Evolutionary conservation across 2,888 invertebrate genomes (phyloP), one percentile per base, ranked within the genome.

Genomic region (Morpho achilles): DNA sequence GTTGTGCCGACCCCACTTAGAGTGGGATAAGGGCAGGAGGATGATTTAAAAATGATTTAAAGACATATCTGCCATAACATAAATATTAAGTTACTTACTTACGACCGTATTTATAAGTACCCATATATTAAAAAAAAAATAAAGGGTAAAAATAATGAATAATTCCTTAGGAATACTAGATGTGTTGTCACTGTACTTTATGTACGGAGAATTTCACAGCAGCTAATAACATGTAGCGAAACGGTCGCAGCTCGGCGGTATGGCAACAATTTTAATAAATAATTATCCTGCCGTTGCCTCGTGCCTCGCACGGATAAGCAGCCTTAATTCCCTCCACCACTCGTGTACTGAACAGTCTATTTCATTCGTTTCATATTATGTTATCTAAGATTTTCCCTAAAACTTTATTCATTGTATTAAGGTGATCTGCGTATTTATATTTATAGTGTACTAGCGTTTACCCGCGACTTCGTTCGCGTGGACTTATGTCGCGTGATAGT

Each of bases 221-320:
- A 75, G 72, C 73, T 68, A 67, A 69, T 70, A 71, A 67, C 69
- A 66, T 71, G 73, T 65, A 66, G 67, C 61, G 72, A 70, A 71
- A 67, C 70, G 67, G 71, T 63, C 63, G 69, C 69, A 63, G 65
- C 70, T 72, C 71, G 67, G 58, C 73, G 75, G 77, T 75, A 77
- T 76, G 77, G 79, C 67, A 82, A 79, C 79, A 77, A 82, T 83
- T 85, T 87, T 86, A 87, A 85, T 87, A 85, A 86, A 82, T 87
- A 86, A 86, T 86, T 84, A 86, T 76, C 72, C 73, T 71, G 71
- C 70, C 71, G 70, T 66, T 70, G 70, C 75, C 70, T 64, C 69
- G 67, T 70, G 69, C 74, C 69, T 62, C 62, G 52, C 68, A 66
- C 68, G 77, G 77, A 77, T 82, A 80, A 82, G 76, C 79, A 80